Evolutionary conservation across 2,888 invertebrate species (phyloP).

Genomic region (Eristalinus aeneus): DNA sequence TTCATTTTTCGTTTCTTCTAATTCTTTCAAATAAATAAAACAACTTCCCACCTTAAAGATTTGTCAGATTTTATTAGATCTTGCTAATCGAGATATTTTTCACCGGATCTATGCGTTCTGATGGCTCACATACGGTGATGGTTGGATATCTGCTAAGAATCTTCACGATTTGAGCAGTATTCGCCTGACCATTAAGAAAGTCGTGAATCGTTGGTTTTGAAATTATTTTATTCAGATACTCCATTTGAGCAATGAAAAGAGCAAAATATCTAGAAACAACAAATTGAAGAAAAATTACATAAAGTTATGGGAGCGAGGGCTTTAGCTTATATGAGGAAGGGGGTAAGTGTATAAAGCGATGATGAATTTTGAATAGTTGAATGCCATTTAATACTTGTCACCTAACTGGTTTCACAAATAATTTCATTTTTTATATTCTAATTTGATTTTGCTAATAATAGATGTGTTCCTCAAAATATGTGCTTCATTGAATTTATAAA

Average conservation of each 20-base stretch:
- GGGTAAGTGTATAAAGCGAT: not conserved
- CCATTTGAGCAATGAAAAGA: not conserved
- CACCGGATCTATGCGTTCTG: not conserved
- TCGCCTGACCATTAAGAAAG: constrained; percentile 3
- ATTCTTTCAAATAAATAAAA: not conserved
- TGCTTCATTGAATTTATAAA: not conserved
- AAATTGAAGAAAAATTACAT: not conserved
- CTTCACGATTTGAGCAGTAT: not conserved
- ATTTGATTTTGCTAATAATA: not conserved
- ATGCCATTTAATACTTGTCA: not conserved
- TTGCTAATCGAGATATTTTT: constrained; percentile 4
- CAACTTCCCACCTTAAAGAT: not conserved
- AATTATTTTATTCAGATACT: not conserved
- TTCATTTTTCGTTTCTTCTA: not conserved
- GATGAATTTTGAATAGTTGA: not conserved
- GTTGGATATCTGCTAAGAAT: not conserved
- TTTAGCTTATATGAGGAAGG: not conserved
- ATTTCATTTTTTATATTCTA: not conserved
- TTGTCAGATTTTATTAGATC: not conserved
- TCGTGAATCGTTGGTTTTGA: not conserved
- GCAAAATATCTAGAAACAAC: not conserved
- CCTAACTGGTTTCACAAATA: not conserved
- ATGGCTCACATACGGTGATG: not conserved
- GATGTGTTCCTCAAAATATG: not conserved
- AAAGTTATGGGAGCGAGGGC: not conserved